phyloP scores from a whole-genome alignment of 2,797 vertebrate species.

The Pterois miles region DNA sequence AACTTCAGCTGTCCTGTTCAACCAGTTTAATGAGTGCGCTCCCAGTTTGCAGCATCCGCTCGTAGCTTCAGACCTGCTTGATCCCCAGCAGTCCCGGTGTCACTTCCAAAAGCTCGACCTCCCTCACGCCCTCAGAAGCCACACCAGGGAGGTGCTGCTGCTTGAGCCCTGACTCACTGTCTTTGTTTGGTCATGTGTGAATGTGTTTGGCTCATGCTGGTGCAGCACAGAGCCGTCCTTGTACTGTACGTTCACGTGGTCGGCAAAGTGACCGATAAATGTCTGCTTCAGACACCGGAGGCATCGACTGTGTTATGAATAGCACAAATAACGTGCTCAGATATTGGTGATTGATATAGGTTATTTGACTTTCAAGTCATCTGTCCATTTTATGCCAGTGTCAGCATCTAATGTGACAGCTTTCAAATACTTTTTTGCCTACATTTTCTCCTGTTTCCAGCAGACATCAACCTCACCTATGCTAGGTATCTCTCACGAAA shows the following conservation, averaged over 20 bases:
- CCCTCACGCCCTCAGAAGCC: constrained; percentile 47
- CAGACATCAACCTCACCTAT: neutral
- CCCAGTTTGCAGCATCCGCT: constrained; percentile 5
- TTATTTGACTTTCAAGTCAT: neutral
- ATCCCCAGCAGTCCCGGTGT: constrained; percentile 44
- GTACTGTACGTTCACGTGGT: constrained; percentile 42
- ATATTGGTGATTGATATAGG: too few relatives aligned
- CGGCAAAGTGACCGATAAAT: constrained; percentile 37
- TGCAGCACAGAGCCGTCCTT: constrained; percentile 41
- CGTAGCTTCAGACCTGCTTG: constrained; percentile 4
- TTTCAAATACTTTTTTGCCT: neutral
- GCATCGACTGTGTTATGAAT: neutral
- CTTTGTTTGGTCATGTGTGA: constrained; percentile 59
- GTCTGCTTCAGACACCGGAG: constrained; percentile 6
- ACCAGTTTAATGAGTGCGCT: constrained; percentile 54
- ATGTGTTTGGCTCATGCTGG: constrained; percentile 30
- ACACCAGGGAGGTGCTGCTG: constrained; percentile 53
- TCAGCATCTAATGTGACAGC: neutral
- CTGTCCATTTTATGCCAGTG: neutral
- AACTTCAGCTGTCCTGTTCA: constrained; percentile 34
- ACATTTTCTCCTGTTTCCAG: neutral
- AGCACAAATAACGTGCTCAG: neutral
- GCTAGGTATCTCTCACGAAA: constrained; percentile 18
- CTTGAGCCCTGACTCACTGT: constrained; percentile 67
- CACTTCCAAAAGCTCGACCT: constrained; percentile 11